These are phyloP conservation scores for Cataglyphis cursor DNA, from an alignment of 2,888 invertebrate genomes.

Conservation along the genomic window DNA sequence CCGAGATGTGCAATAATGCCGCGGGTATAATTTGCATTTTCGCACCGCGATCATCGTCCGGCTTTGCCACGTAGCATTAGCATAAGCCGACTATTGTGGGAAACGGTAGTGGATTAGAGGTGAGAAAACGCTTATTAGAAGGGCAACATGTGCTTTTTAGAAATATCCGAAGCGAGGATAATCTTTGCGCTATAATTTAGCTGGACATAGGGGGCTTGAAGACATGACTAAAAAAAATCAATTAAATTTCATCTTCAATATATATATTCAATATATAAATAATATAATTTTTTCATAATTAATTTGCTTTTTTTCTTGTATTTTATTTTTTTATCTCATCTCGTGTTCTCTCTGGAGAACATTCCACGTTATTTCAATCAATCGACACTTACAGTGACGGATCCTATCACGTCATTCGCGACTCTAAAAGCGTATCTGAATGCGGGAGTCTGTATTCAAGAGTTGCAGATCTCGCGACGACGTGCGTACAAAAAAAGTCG, in stretches of 20 bases:
- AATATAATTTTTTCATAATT: not conserved
- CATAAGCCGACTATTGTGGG: conserved; percentile 58
- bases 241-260: not conserved
- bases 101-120: conserved; percentile 51
- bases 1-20: conserved; percentile 60
- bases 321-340: not conserved
- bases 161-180: not conserved
- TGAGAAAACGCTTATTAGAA: conserved; percentile 4
- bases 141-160: conserved; percentile 9
- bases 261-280: conserved; percentile 6
- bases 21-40: conserved; percentile 69
- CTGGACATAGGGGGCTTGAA: not conserved
- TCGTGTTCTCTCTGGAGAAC: not conserved
- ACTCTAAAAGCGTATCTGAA: conserved; percentile 4
- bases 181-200: not conserved
- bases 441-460: conserved; percentile 42
- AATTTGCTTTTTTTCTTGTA: not conserved
- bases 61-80: conserved; percentile 61
- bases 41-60: conserved; percentile 59
- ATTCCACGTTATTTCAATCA: conserved; percentile 31
- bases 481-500: conserved; percentile 23
- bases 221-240: not conserved
- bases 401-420: conserved; percentile 9
- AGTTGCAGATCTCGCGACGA: conserved; percentile 20
- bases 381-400: conserved; percentile 43